Conservation (phyloP, 1,140 invertebrate genomes). For the Drosophila littoralis region DNA sequence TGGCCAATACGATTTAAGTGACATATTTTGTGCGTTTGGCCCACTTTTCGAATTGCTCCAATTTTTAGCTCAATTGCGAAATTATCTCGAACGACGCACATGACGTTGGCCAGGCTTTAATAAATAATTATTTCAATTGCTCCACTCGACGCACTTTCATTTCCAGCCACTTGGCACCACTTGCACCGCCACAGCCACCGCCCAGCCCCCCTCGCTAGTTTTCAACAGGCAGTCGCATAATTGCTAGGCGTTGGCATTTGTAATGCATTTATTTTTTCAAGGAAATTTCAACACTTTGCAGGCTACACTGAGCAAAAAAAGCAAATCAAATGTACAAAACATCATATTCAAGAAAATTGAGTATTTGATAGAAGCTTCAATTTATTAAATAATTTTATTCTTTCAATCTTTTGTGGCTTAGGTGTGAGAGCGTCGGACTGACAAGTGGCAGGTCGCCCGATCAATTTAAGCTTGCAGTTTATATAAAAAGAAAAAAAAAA, state of each 20-base stretch:
- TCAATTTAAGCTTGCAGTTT: too few relatives aligned
- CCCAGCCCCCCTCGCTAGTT: not conserved
- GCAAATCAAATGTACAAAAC: not conserved
- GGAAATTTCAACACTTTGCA: constrained; percentile 44
- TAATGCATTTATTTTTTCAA: constrained; percentile 34
- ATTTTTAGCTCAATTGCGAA: constrained; percentile 62
- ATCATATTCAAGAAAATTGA: too few relatives aligned
- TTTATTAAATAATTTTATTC: too few relatives aligned
- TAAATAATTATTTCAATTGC: constrained; percentile 67
- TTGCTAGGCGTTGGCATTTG: constrained; percentile 47
- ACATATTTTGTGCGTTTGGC: constrained; percentile 54
- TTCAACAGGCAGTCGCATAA: constrained; percentile 36
- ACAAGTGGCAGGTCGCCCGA: too few relatives aligned
- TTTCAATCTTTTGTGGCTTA: too few relatives aligned
- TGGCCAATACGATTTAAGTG: constrained; percentile 54
- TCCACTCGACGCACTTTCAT: constrained; percentile 30
- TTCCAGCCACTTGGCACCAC: constrained; percentile 5
- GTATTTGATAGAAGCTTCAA: too few relatives aligned
- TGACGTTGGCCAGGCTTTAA: constrained; percentile 46
- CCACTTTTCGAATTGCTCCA: constrained; percentile 47
- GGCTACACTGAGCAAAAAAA: constrained; percentile 18
- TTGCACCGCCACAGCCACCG: not conserved
- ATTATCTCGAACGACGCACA: constrained; percentile 24
- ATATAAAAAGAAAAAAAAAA: too few relatives aligned
- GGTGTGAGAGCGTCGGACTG: too few relatives aligned